Base-by-base conservation (phyloP, 2,113 vertebrate genomes). In the Phalacrocorax pelagicus region DNA sequence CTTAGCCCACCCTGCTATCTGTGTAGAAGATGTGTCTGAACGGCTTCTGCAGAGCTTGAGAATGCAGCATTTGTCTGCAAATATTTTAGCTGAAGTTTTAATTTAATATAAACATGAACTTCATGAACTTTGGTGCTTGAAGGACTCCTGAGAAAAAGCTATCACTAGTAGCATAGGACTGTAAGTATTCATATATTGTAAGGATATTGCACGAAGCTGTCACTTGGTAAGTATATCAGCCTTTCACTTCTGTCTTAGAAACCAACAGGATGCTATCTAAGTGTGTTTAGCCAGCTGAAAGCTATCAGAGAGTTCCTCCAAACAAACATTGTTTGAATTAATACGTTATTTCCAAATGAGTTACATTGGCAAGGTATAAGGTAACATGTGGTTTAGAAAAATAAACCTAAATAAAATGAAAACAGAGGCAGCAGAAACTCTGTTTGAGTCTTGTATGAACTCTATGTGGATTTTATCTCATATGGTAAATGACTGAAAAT, bases 241-340 rank as follows among this genome's bases (percentile, higher is more conserved):
- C 85, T 95, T 96, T 94, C 91, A 82, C 40, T 95, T 81, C 83
- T 95, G 71, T 85, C 86, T 87, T n/a, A 89, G 81, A 92, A 95
- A 91, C 46, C 74, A 91, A 97, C 84, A 94, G 95, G 84, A 97
- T 97, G 91, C 91, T 97, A 91, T 89, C 88, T 87, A 89, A 94
- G 89, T 91, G 81, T 97, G 93, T 97, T 97, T 97, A 94, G 87
- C 94, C 96, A 97, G 95, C 97, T 97, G 97, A 95, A 97, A 97
- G 87, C 91, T 94, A 96, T 97, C 96, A 97, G 71, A 95, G 81
- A 85, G 46, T 22, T 96, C 91, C 84, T 96, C 58, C 89, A 95
- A 94, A 97, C 94, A 96, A 97, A 96, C 87, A 67, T 54, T 94
- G 81, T 92, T 97, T 97, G 94, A 97, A 97, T 97, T 97, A 96